Evolutionary conservation across 2,113 vertebrate genomes (phyloP), one percentile per base, ranked within the genome.

Genomic region (Corvus moneduloides): DNA sequence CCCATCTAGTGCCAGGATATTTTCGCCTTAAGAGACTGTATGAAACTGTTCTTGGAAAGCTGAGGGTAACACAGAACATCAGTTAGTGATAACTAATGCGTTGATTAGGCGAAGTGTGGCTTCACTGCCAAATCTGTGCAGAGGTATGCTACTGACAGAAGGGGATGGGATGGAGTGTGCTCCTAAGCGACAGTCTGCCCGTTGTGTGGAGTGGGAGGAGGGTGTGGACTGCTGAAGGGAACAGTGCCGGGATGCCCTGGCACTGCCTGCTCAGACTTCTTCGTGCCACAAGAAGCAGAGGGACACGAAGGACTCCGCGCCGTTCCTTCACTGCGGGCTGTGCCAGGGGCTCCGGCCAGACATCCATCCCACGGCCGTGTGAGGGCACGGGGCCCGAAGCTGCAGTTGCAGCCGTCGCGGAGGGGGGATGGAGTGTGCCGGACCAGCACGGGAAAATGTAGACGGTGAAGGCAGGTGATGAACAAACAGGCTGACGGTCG

Each of bases 261-360:
- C 1, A 2, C 58, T 41, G 20, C 37, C 24, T 16, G 2, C 2
- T 1, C 43, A 3, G 33, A 4, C 5, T 26, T 1, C 7, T 32
- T n/a, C 1, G 21, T 3, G 24, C 10, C 32, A 5, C 27, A 6
- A 1, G 17, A 30, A 37, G 32, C 5, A 3, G 46, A 30, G 54
- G 62, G 33, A 26, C 4, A 7, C 1, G 3, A 2, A 17, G 22
- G 23, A 1, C 37, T 55, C 46, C 1, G 2, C 2, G 1, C 20
- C 4, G 1, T 16, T 19, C 13, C 20, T 43, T 54, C 39, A 1
- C 32, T 37, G 20, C 1, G 8, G 18, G 11, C n/a, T 39, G 23
- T 43, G 37, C 15, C 5, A 2, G 32, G 20, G 19, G 6, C 37
- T 24, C 19, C 4, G 1, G 26, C 3, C 13, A 5, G 21, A 35